Percentiles rank a stretch among this genome's conserved stretches.
Evolutionary conservation across 1,140 invertebrate genomes (phyloP).

Genomic region (Bombus waltoni): DNA sequence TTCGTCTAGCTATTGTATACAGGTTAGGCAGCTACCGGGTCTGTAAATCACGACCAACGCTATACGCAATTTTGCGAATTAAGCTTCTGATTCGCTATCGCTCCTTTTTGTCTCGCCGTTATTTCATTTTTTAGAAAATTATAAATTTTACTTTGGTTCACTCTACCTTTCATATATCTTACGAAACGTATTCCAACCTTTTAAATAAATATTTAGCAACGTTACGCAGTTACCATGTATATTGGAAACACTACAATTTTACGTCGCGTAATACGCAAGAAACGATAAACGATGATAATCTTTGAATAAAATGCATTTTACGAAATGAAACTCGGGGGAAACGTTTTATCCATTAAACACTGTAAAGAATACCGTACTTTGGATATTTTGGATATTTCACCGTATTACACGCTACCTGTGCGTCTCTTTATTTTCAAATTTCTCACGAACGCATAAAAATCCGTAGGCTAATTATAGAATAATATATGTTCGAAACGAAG

Average conservation of each 20-base stretch:
- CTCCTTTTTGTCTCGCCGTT: not conserved
- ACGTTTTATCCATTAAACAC: too few species aligned
- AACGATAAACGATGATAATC: not conserved
- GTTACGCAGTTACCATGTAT: not conserved
- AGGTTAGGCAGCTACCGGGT: not conserved
- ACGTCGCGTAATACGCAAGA: not conserved
- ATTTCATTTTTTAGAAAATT: too few species aligned
- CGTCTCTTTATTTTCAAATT: too few species aligned
- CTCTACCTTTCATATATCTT: not conserved
- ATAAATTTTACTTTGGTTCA: too few species aligned
- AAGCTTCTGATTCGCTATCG: not conserved
- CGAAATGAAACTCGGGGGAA: too few species aligned
- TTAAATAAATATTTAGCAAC: not conserved
- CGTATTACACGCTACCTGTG: too few species aligned
- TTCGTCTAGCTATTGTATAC: not conserved
- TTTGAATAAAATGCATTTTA: too few species aligned
- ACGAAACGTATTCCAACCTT: not conserved
- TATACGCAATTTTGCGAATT: not conserved
- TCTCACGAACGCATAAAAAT: too few species aligned
- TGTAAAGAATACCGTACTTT: too few species aligned
- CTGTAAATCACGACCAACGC: not conserved
- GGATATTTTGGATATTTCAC: too few species aligned
- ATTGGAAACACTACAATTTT: not conserved
- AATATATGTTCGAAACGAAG: not conserved
- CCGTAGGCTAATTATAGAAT: too few species aligned